Percentiles rank a stretch among this genome's conserved stretches.
phyloP scores from a whole-genome alignment of 2,888 invertebrate species.

The Atrina japonica region DNA sequence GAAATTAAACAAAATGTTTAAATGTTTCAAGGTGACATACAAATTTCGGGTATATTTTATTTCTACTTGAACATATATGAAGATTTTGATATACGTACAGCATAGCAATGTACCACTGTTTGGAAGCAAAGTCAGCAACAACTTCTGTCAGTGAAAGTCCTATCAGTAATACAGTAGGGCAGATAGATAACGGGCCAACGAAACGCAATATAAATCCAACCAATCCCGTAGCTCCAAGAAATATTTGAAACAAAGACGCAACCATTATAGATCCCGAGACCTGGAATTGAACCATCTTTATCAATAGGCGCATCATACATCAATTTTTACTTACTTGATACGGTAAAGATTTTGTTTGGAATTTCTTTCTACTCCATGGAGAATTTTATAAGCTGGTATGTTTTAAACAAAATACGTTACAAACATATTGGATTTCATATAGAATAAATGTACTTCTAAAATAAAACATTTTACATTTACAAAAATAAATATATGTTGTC shows the following conservation, averaged over 20 bases:
- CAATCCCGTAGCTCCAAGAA: slow-evolving; percentile 87
- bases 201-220: slow-evolving; percentile 88
- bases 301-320: no score
- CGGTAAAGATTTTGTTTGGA: no score
- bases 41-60: no score
- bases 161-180: slow-evolving; percentile 90
- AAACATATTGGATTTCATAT: no score
- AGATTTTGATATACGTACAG: slow-evolving; percentile 86
- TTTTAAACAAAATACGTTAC: no score
- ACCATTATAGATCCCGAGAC: slow-evolving; percentile 91
- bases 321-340: no score
- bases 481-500: no score
- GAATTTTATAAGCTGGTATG: no score
- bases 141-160: slow-evolving; percentile 91
- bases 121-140: slow-evolving; percentile 88
- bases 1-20: neutral
- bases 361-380: no score
- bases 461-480: no score
- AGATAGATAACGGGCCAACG: slow-evolving; percentile 91
- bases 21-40: neutral
- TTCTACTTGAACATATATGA: no score
- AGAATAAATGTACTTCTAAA: no score
- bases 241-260: slow-evolving; percentile 88
- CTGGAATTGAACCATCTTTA: slow-evolving; percentile 58
- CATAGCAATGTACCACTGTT: slow-evolving; percentile 92